Conservation (phyloP, 2,888 invertebrate species). For the Teinopalpus imperialis region DNA sequence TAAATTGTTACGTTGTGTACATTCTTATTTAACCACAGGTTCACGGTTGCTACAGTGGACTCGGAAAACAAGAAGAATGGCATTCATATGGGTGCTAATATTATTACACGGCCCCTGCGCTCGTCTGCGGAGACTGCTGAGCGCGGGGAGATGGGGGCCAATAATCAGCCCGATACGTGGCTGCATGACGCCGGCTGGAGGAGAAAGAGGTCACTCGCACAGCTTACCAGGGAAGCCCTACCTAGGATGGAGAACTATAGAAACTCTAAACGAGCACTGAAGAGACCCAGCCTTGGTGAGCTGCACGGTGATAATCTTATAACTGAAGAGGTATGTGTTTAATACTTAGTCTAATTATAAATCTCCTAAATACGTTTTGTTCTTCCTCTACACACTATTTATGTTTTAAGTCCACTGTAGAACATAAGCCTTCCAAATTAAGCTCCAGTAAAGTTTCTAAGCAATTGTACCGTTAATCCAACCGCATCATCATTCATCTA, state of each 20-base stretch:
- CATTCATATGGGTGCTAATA: slow-evolving; percentile 70
- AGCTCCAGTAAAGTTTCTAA: no score
- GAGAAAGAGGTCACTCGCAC: slow-evolving; percentile 83
- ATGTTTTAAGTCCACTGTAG: no score
- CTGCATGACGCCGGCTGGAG: slow-evolving; percentile 72
- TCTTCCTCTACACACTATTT: no score
- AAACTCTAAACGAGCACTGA: slow-evolving; percentile 87
- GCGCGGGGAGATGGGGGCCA: slow-evolving; percentile 39
- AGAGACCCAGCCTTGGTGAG: slow-evolving; percentile 92
- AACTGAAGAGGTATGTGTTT: slow-evolving; percentile 70
- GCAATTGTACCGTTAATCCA: no score
- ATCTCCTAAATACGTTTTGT: no score
- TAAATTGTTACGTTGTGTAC: no score
- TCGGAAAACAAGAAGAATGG: slow-evolving; percentile 69
- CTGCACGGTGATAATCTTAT: slow-evolving; percentile 85
- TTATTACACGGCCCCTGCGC: slow-evolving; percentile 67
- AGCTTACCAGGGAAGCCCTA: slow-evolving; percentile 88
- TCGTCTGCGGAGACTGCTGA: slow-evolving; percentile 58
- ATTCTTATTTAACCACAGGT: slow-evolving; percentile 41
- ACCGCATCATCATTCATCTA: no score
- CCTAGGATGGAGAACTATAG: slow-evolving; percentile 92
- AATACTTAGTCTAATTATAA: no score
- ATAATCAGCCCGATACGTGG: slow-evolving; percentile 63
- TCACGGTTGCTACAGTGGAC: slow-evolving; percentile 66
- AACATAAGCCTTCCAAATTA: no score